Conservation (phyloP, 2,113 vertebrate species). For the Sapajus apella region DNA sequence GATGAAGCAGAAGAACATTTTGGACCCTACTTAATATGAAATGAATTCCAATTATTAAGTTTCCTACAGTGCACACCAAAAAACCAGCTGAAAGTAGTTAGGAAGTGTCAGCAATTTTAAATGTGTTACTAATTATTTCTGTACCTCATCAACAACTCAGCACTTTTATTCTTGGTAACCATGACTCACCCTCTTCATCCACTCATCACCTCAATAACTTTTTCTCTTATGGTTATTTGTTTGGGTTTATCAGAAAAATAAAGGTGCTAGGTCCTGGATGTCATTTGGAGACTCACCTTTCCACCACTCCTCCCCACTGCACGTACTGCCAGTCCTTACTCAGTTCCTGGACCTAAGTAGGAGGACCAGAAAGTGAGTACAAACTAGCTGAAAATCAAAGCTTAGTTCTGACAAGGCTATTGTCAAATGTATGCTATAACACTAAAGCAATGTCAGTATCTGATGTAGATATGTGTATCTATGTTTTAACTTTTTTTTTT, state of each 20-base stretch:
- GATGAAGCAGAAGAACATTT: neutral
- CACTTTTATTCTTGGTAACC: constrained; percentile 77
- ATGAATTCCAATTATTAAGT: constrained; percentile 43
- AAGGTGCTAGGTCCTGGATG: neutral
- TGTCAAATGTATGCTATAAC: neutral
- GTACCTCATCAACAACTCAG: constrained; percentile 75
- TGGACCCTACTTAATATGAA: neutral
- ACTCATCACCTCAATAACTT: constrained; percentile 61
- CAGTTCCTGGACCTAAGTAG: neutral
- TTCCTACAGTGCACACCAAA: constrained; percentile 50
- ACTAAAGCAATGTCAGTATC: neutral
- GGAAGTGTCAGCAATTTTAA: constrained; percentile 68
- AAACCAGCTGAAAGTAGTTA: constrained; percentile 69
- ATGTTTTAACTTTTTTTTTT: too few species aligned
- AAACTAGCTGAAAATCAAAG: neutral
- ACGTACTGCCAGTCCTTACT: neutral
- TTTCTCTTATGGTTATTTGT: constrained; percentile 19
- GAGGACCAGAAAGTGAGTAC: neutral
- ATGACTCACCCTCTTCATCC: constrained; percentile 62
- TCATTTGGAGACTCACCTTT: neutral
- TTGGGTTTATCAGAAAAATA: constrained; percentile 39
- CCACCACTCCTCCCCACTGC: neutral
- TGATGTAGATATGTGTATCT: neutral
- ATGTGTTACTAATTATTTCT: constrained; percentile 77
- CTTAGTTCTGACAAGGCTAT: neutral